Evolutionary conservation across 2,113 vertebrate species (phyloP), one percentile per base, ranked within the genome.

Genomic region (Anolis sagrei): DNA sequence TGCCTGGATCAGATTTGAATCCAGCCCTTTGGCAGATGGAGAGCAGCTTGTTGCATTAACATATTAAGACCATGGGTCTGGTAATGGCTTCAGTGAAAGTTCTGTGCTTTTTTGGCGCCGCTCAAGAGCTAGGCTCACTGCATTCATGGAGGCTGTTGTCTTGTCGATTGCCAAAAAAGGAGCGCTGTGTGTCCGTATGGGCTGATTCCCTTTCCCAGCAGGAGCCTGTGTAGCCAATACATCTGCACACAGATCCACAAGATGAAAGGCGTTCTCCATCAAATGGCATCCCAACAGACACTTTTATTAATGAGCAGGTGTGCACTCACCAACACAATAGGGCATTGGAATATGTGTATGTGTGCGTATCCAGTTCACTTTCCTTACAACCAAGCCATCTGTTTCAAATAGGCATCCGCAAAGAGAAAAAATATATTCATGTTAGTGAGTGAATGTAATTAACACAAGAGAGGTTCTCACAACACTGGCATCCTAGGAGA

Each of bases 211-310:
- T 27, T 10, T 7, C 1, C 54, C 32, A 7, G 54, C 58, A 76
- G 85, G 84, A 39, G 81, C 64, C 85, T 78, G 73, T 76, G 64
- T 82, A 88, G 66, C 83, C 66, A 87, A 87, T 82, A 81, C 90
- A n/a, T 77, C 36, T 74, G 54, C 51, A 10, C 79, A 76, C 77
- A 91, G 84, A 81, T 82, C 88, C 88, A 74, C 1, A 51, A 91
- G 51, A 79, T 73, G 54, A 88, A 88, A 85, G 86, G n/a, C 62
- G 8, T n/a, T 73, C 54, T 66, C 6, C 51, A 85, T 78, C 11
- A 83, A 72, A 72, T 51, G 80, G 39, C 16, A 66, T 11, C n/a
- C 73, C 82, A 84, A 79, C 21, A 90, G 78, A 80, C 29, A 25
- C 66, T 62, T 77, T 48, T 72, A 72, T 82, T 83, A 66, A 86